A percentile compares a stretch with the other conserved stretches of the same genome.
Evolutionary conservation across 2,113 vertebrate genomes (phyloP).

Genomic region (Brachyhypopomus occidentalis): DNA sequence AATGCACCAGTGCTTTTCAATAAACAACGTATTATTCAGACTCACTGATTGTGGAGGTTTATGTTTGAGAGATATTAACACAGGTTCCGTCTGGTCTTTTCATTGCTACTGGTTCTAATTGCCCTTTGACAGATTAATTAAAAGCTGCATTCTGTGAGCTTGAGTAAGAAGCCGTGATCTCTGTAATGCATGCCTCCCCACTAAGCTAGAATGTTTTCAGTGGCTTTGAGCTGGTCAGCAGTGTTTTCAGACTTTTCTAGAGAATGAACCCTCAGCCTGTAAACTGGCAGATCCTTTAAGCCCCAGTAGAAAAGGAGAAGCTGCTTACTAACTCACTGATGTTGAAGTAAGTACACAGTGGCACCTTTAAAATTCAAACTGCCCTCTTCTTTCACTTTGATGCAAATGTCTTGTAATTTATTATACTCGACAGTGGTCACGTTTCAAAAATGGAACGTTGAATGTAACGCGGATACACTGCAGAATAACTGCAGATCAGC

Average conservation of each 20-base stretch:
- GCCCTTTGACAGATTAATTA: slow-evolving; percentile 27
- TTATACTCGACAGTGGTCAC: background rate
- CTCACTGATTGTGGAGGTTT: slow-evolving; percentile 3
- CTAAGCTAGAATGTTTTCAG: background rate
- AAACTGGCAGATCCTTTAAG: slow-evolving; percentile 25
- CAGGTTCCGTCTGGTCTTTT: slow-evolving; percentile 12
- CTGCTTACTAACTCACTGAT: background rate
- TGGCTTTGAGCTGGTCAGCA: background rate
- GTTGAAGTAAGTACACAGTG: background rate
- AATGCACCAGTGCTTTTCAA: slow-evolving; percentile 17
- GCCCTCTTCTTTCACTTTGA: background rate
- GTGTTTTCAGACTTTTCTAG: background rate
- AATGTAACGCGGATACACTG: no score
- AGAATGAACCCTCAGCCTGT: slow-evolving; percentile 8
- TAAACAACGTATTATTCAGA: slow-evolving; percentile 26
- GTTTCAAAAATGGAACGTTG: background rate
- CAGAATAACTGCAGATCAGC: background rate
- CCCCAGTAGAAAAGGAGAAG: background rate
- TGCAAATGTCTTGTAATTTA: background rate
- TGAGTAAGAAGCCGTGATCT: slow-evolving; percentile 4
- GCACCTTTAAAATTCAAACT: background rate
- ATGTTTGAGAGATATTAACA: slow-evolving; percentile 21
- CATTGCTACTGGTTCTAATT: slow-evolving; percentile 22
- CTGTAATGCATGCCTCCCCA: background rate
- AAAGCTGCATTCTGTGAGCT: background rate